A percentile compares a stretch with the other conserved stretches of the same genome.
phyloP scores from a whole-genome alignment of 2,888 invertebrate species.

The Orthonevra nobilis region DNA sequence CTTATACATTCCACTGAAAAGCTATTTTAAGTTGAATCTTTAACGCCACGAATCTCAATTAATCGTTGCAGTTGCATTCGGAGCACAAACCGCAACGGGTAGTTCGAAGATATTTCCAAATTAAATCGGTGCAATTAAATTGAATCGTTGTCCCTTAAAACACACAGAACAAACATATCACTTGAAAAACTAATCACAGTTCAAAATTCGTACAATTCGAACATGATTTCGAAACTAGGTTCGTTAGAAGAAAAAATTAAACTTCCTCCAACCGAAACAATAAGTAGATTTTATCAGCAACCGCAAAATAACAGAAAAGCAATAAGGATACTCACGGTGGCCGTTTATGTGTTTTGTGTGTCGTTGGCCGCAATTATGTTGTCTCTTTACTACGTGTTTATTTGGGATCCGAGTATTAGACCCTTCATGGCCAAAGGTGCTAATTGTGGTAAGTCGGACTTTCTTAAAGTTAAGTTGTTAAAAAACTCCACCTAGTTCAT shows the following conservation, averaged over 20 bases:
- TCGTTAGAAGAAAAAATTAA: slow-evolving; percentile 80
- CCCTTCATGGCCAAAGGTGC: slow-evolving; percentile 79
- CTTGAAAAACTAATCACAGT: slow-evolving; percentile 44
- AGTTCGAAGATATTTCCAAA: slow-evolving; percentile 34
- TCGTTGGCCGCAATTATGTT: slow-evolving; percentile 96
- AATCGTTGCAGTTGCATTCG: slow-evolving; percentile 66
- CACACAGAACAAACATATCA: slow-evolving; percentile 57
- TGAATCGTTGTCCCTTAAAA: not conserved
- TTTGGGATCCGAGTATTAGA: slow-evolving; percentile 90
- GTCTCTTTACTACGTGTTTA: slow-evolving; percentile 95
- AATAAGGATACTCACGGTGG: slow-evolving; percentile 94
- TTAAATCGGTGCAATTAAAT: slow-evolving; percentile 32
- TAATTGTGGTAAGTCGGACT: slow-evolving; percentile 78
- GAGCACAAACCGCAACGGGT: slow-evolving; percentile 57
- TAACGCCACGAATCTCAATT: slow-evolving; percentile 52
- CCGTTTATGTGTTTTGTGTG: slow-evolving; percentile 96
- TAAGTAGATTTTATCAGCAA: slow-evolving; percentile 83
- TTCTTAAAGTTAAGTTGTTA: slow-evolving; percentile 3
- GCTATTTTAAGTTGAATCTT: slow-evolving; percentile 68
- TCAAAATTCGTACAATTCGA: slow-evolving; percentile 51
- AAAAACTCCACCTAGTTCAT: too few species aligned
- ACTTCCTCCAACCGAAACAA: slow-evolving; percentile 79
- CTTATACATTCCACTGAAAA: slow-evolving; percentile 55
- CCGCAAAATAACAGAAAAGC: slow-evolving; percentile 91
- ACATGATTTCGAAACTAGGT: slow-evolving; percentile 79